Evolutionary conservation across 2,888 invertebrate species (phyloP), one percentile per base, ranked within the genome.

Genomic region (Diplazon laetatorius): DNA sequence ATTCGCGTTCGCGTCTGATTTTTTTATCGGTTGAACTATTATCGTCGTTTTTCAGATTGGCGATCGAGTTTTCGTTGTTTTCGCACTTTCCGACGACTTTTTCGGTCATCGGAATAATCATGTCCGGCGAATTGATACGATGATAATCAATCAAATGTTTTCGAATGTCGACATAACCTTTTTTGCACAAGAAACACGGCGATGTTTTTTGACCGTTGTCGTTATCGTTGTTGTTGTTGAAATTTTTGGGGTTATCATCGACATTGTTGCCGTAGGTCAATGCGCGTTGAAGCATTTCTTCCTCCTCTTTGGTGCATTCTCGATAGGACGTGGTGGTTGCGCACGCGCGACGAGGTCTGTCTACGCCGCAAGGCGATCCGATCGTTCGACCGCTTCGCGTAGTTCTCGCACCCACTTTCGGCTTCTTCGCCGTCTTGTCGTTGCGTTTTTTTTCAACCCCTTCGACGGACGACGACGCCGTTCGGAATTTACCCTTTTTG

Each of bases 141-240:
- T 91, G 91, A 71, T 90, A 91, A 18, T 84, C 84, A 12, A 80
- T 81, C 39, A 89, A 83, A 70, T 91, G 91, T 20, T 80, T 82
- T 8, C 70, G 78, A 6, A 91, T 83, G 71, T 88, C 84, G 35
- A 78, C 85, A 35, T 82, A 85, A 0, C 60, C 10, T 5, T 82
- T 76, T 20, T 85, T 83, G 68, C 91, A 91, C 4, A 90, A 81
- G 14, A 84, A 35, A 74, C 91, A 91, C 46, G 78, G 82, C 1
- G 30, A 30, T 30, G 84, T 76, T 0, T 46, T 18, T 5, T 44
- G 46, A 0, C 25, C 12, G 12, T 14, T 37, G n/a, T n/a, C n/a
- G n/a, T n/a, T n/a, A n/a, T n/a, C n/a, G n/a, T n/a, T n/a, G n/a
- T n/a, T n/a, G n/a, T n/a, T n/a, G n/a, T n/a, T n/a, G n/a, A n/a